Evolutionary conservation across 2,113 vertebrate genomes (phyloP), one percentile per base, ranked within the genome.

Genomic region (Periophthalmus modestus): DNA sequence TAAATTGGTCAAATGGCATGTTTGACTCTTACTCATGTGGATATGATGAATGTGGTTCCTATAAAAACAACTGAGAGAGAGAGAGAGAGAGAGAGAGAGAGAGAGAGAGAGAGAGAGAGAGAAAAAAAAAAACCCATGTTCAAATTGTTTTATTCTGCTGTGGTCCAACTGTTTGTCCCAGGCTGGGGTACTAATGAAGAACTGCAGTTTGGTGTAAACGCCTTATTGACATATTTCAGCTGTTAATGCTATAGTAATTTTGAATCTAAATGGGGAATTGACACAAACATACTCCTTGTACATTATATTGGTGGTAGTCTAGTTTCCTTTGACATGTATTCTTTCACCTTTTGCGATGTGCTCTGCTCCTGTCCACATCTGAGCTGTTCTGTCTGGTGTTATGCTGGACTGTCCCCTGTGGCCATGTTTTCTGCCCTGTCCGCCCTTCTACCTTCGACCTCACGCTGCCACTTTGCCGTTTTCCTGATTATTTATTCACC

Each of bases 401-500:
- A 52, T 67, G 62, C 77, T 66, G 2, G 62, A 47, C 66, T 24
- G 7, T 83, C 83, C 85, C 83, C 73, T 1, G 62, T 48, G 77
- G 85, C 77, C 70, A 39, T 39, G 66, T 79, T 80, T 48, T n/a
- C 50, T 18, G 50, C 15, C 70, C 46, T 46, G 57, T 61, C 43
- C 0, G 43, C 68, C 61, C 21, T 12, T 72, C 66, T 70, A 24
- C 65, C 46, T 33, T 65, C 78, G 74, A 89, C 88, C 82, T 68
- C 68, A 0, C 13, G 55, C 75, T 89, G 81, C 82, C 80, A 83
- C 89, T 85, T 78, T 19, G 7, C 85, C 78, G 74, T 73, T 87
- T 80, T 74, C 72, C 78, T 54, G 62, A 88, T 90, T 87, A 90
- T 87, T 89, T 86, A 92, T 92, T 91, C 87, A 87, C 48, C 72